phyloP scores from a whole-genome alignment of 2,113 vertebrate genomes.

The Oenanthe oenanthe region DNA sequence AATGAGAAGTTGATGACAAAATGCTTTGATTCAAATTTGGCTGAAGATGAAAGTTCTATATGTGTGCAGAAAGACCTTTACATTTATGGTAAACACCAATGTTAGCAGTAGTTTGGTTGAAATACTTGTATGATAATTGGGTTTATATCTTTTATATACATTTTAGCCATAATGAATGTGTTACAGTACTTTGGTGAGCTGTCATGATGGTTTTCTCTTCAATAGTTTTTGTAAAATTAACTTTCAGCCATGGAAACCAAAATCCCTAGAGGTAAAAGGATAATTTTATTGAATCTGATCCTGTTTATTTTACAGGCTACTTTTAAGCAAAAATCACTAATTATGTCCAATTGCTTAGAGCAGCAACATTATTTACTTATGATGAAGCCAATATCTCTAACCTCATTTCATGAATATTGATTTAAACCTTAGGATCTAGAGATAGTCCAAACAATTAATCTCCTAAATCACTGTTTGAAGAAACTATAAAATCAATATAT shows the following conservation, averaged over 20 bases:
- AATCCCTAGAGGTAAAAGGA: conserved; percentile 7
- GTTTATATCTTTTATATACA: not conserved
- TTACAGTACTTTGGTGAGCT: not conserved
- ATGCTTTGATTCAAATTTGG: not conserved
- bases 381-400: conserved; percentile 67
- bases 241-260: conserved; percentile 29
- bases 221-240: conserved; percentile 35
- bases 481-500: conserved; percentile 70
- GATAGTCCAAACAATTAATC: conserved; percentile 63
- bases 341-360: conserved; percentile 65
- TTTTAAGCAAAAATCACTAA: conserved; percentile 69
- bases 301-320: conserved; percentile 54
- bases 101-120: not conserved
- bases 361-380: conserved; percentile 69
- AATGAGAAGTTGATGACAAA: not conserved
- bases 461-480: conserved; percentile 67
- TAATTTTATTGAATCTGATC: conserved; percentile 46
- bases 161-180: not conserved
- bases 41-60: not conserved
- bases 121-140: not conserved
- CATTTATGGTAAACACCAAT: not conserved
- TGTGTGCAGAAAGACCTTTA: not conserved
- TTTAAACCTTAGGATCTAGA: conserved; percentile 68
- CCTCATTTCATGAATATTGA: conserved; percentile 71
- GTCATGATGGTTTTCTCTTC: not conserved